Evolutionary conservation across 2,113 vertebrate species (phyloP), one percentile per base, ranked within the genome.

Genomic region (Cololabis saira): DNA sequence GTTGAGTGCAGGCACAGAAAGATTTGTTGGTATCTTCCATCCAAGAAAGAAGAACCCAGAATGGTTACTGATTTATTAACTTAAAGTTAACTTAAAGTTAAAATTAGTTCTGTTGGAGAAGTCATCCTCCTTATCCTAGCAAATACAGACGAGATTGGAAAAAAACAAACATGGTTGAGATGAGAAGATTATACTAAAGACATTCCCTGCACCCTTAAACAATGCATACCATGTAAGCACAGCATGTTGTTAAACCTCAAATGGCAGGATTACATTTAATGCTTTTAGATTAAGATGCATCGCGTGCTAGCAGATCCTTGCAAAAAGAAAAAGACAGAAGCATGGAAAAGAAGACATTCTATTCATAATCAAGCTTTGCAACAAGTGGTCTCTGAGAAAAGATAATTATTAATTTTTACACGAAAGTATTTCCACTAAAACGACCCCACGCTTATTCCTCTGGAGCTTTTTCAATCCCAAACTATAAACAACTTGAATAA

Each of bases 401-500:
- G 24, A 27, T 48, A n/a, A n/a, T 11, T 66, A 16, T 49, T 13
- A 10, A n/a, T n/a, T 2, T 18, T 41, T 45, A 30, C 1, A 47
- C 16, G 55, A 59, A 19, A 40, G 15, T 12, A 2, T 2, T 9
- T 11, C 15, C 45, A 12, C 11, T 53, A 37, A 52, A 75, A 78
- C 43, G 7, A 56, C 12, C 56, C 17, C 1, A 51, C 7, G 43
- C 42, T 18, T 1, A 41, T 56, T 37, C 42, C 16, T 47, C 18
- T 49, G 9, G 15, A 50, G 13, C 19, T 13, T 60, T 45, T 44
- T 51, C 9, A 21, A 15, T 33, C 45, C 44, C 50, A 41, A 3
- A 13, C 44, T 19, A 8, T 41, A 9, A 66, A 49, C 52, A 51
- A 45, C 64, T 71, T 82, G 51, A 59, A 44, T 22, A 12, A 60